These are phyloP conservation scores for Nemurella pictetii DNA, from an alignment of 2,888 invertebrate species.

Conservation along the genomic window DNA sequence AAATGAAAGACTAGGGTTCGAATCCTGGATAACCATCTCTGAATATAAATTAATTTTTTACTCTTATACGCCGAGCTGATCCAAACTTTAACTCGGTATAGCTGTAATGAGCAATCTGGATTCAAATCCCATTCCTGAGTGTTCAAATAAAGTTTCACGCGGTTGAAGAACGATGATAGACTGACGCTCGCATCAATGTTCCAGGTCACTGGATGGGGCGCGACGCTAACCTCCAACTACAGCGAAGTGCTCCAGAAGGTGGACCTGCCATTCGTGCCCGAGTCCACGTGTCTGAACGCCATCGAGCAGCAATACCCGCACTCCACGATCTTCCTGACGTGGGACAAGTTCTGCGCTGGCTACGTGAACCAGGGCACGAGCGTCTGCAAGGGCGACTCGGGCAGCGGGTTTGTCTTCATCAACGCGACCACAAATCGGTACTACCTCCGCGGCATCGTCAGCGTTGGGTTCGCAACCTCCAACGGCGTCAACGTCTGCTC, in stretches of 20 bases:
- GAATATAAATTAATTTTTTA: too few species aligned
- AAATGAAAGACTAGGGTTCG: too few species aligned
- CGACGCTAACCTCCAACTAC: background rate
- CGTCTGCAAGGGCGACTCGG: background rate
- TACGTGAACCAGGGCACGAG: background rate
- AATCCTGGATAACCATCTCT: too few species aligned
- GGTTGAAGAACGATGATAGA: too few species aligned
- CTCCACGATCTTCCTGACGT: background rate
- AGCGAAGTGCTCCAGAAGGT: background rate
- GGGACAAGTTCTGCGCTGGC: background rate
- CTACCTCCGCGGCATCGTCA: background rate
- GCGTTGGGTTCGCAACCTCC: background rate
- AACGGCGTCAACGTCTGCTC: background rate
- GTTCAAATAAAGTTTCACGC: too few species aligned
- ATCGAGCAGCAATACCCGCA: background rate
- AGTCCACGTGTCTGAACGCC: background rate
- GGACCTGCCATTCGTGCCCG: background rate
- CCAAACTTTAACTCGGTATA: too few species aligned
- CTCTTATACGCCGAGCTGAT: too few species aligned
- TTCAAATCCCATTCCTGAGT: too few species aligned
- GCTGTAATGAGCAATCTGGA: too few species aligned
- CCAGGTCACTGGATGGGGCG: background rate
- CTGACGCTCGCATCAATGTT: too few species aligned
- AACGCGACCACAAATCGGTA: background rate
- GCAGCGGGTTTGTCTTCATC: background rate